phyloP scores from a whole-genome alignment of 2,113 vertebrate species.

The Datnioides undecimradiatus region DNA sequence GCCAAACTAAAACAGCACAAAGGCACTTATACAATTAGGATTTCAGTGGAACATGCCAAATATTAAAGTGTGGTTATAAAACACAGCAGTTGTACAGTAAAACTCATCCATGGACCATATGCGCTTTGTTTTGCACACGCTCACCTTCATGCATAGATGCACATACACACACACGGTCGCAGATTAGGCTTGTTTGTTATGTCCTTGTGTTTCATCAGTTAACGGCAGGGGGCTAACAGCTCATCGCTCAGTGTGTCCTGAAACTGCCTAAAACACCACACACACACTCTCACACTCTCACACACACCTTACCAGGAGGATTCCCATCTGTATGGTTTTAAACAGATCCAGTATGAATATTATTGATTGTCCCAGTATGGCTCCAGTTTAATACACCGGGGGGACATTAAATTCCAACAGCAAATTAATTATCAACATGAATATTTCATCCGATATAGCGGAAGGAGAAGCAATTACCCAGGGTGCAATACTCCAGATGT shows the following conservation, averaged over 20 bases:
- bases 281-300: conserved; percentile 7
- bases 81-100: not conserved
- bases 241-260: conserved; percentile 71
- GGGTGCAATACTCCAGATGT: conserved; percentile 14
- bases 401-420: conserved; percentile 30
- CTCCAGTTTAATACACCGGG: conserved; percentile 53
- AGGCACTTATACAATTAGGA: not conserved
- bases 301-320: conserved; percentile 20
- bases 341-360: conserved; percentile 45
- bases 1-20: conserved; percentile 3
- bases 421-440: conserved; percentile 58
- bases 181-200: conserved; percentile 31
- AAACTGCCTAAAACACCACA: conserved; percentile 61
- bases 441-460: conserved; percentile 54
- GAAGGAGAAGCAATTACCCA: conserved; percentile 36
- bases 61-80: not conserved
- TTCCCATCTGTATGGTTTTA: conserved; percentile 23
- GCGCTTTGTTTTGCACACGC: not conserved
- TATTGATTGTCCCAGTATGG: conserved; percentile 55
- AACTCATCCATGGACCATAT: not conserved
- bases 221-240: conserved; percentile 46
- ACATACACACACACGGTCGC: not conserved
- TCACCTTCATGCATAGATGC: not conserved
- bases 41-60: not conserved
- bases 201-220: conserved; percentile 60